phyloP scores from a whole-genome alignment of 2,113 vertebrate species.

The Phocoena sinus region DNA sequence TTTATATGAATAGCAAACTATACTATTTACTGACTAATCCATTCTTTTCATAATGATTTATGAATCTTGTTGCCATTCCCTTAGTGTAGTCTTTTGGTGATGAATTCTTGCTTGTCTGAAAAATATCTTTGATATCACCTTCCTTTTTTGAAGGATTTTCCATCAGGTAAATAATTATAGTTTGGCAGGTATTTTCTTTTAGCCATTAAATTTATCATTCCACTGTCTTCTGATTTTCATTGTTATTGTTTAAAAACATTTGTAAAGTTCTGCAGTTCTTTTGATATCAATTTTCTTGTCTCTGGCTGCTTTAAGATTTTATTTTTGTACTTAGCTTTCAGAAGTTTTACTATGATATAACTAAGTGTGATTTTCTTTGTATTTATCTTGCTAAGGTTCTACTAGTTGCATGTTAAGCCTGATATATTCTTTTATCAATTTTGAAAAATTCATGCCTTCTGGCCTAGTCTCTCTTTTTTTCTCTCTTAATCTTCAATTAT shows the following conservation, averaged over 20 bases:
- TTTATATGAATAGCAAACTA: slow-evolving; percentile 18
- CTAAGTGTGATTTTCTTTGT: neutral
- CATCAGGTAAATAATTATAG: too few relatives aligned
- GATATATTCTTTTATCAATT: neutral
- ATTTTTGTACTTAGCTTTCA: neutral
- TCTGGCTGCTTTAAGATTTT: neutral
- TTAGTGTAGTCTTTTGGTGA: neutral
- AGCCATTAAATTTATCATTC: neutral
- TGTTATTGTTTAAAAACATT: neutral
- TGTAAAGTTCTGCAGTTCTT: neutral
- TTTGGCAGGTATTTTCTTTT: neutral
- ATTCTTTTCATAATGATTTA: slow-evolving; percentile 33
- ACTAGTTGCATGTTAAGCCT: neutral
- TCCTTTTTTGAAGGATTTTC: too few relatives aligned
- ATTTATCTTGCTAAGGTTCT: neutral
- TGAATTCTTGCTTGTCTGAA: slow-evolving; percentile 19
- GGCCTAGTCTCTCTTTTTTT: neutral
- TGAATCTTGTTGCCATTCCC: neutral
- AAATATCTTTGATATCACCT: neutral
- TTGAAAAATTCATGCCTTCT: neutral
- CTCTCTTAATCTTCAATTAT: neutral
- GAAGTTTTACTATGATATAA: neutral
- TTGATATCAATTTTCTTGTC: neutral
- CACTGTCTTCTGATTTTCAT: neutral
- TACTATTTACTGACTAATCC: neutral